These are phyloP conservation scores for Numenius arquata DNA, from an alignment of 2,113 vertebrate species.

Conservation along the genomic window DNA sequence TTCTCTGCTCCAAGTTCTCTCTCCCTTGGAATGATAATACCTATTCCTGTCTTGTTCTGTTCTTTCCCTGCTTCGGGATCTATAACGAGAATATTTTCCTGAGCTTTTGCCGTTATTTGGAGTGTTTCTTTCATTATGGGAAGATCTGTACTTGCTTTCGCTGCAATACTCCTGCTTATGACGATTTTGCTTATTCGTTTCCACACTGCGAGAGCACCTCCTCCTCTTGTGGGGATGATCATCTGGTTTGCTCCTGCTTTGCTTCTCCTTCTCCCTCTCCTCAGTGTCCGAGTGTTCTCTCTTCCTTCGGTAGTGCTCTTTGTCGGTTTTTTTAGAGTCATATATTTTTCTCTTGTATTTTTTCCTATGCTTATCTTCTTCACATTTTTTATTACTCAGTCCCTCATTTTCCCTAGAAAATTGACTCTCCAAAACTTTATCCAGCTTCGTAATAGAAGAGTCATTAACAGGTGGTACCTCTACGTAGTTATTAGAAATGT, in stretches of 20 bases:
- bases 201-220: not conserved
- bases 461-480: not conserved
- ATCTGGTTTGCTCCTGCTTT: not conserved
- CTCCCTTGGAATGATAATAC: conserved; percentile 67
- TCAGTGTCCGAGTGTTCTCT: conserved; percentile 58
- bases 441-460: not conserved
- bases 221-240: conserved; percentile 9
- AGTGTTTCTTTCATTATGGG: conserved; percentile 18
- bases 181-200: conserved; percentile 15
- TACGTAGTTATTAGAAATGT: not conserved
- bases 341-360: conserved; percentile 40
- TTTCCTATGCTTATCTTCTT: conserved; percentile 3
- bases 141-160: conserved; percentile 34
- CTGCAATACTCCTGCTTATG: conserved; percentile 12
- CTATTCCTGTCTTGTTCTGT: conserved; percentile 69
- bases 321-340: conserved; percentile 51
- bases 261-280: conserved; percentile 9
- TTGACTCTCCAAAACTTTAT: conserved; percentile 16
- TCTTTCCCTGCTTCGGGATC: conserved; percentile 63
- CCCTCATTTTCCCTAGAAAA: not conserved
- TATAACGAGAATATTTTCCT: conserved; percentile 67
- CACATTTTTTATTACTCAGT: not conserved
- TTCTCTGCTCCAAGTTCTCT: conserved; percentile 73
- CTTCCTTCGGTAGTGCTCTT: conserved; percentile 70
- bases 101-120: conserved; percentile 31